Evolutionary conservation across 35 echinoderm and acorn worm genomes (phyloP).

Genomic region (Eucidaris tribuloides): DNA sequence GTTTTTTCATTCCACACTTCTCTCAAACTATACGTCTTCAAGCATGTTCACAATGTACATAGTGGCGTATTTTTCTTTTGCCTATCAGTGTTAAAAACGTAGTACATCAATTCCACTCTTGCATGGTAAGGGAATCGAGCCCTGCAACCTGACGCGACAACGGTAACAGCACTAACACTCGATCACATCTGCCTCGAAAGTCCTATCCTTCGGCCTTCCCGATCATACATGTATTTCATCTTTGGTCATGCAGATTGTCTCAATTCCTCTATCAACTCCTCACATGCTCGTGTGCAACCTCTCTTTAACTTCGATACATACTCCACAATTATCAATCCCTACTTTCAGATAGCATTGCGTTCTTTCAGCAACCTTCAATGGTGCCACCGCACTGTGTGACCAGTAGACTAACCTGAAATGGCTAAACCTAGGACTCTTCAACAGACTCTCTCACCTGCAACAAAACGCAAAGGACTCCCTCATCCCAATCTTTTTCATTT

Average conservation of each 20-base stretch:
- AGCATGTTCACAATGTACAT: too few species aligned
- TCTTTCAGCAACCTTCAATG: conserved; percentile 44
- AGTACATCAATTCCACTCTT: too few species aligned
- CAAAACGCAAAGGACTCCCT: conserved; percentile 47
- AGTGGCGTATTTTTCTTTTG: too few species aligned
- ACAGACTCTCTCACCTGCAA: conserved; percentile 48
- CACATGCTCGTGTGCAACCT: not conserved
- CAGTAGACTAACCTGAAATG: conserved; percentile 29
- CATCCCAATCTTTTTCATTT: conserved; percentile 18
- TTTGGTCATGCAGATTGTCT: not conserved
- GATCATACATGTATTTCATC: conserved; percentile 42
- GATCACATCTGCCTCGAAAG: conserved; percentile 27
- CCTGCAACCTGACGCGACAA: too few species aligned
- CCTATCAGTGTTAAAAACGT: too few species aligned
- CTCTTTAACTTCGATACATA: conserved; percentile 46
- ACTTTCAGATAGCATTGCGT: too few species aligned
- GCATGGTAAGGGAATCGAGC: too few species aligned
- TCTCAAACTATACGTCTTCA: not conserved
- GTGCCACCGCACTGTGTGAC: conserved; percentile 28
- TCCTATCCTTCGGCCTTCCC: not conserved
- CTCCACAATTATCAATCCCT: conserved; percentile 21
- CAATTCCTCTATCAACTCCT: conserved; percentile 22
- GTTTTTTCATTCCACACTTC: not conserved
- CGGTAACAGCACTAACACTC: conserved; percentile 35
- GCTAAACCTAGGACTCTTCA: conserved; percentile 28